Percentiles rank a stretch among this genome's conserved stretches.
phyloP scores from a whole-genome alignment of 2,888 invertebrate genomes.

The Lasioglossum marginatum region DNA sequence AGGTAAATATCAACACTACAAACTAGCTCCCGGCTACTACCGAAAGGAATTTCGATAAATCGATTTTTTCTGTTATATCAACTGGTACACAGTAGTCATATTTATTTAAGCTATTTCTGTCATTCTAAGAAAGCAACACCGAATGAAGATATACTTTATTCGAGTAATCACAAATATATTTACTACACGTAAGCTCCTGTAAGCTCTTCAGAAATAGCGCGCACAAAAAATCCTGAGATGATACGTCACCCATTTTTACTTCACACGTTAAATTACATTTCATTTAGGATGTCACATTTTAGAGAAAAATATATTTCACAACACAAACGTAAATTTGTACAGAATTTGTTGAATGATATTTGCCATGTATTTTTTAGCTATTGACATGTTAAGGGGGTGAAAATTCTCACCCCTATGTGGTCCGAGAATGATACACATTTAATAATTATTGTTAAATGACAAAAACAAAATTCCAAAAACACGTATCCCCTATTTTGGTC shows the following conservation, averaged over 20 bases:
- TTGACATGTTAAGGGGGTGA: too few species aligned
- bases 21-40: not conserved
- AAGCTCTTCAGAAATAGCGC: not conserved
- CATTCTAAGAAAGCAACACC: not conserved
- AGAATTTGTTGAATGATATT: too few species aligned
- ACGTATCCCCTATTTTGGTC: too few species aligned
- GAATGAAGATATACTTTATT: not conserved
- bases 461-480: too few species aligned
- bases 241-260: not conserved
- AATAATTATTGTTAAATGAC: too few species aligned
- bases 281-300: too few species aligned
- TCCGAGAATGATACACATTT: too few species aligned
- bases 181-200: not conserved
- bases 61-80: not conserved
- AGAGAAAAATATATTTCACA: too few species aligned
- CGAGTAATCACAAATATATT: not conserved
- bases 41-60: not conserved
- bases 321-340: too few species aligned
- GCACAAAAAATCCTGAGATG: not conserved
- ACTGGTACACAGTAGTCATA: not conserved
- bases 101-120: slow-evolving; percentile 5
- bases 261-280: not conserved
- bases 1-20: not conserved
- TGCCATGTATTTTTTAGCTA: too few species aligned
- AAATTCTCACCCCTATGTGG: too few species aligned